Base-by-base conservation (phyloP, 2,888 invertebrate genomes). In the Phorcus lineatus region DNA sequence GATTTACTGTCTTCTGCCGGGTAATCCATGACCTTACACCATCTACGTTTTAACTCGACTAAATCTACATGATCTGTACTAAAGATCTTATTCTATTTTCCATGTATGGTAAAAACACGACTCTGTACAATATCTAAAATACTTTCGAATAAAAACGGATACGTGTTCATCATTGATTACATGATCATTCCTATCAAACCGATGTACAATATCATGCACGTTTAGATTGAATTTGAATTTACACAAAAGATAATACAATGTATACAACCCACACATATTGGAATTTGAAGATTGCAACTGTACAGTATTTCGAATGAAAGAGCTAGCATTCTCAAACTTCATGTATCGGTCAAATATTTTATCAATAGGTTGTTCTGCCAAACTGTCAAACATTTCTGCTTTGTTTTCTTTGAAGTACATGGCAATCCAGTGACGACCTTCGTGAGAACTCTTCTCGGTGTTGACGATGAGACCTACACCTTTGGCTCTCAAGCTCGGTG, bases 351-450 rank as follows among this genome's bases (percentile, higher is more conserved):
- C 70, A 7, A 70, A 70, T 36, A 70, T 19, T n/a, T 17, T 40
- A 40, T 70, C 70, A 6, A 70, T 6, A n/a, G 40, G 36, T 11
- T 24, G 4, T 17, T 36, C 70, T 2, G 40, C 70, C n/a, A 70
- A 19, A 70, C 70, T 70, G 19, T 70, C 70, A 0, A 36, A 70
- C 2, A 70, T 2, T 70, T 70, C 70, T 31, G 70, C 70, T 40
- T 36, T 70, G n/a, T 36, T 70, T 2, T n/a, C 70, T 36, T 40
- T 70, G 70, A 70, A 40, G n/a, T 70, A 70, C 70, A 70, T 70
- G 47, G 19, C 70, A 36, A 70, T 70, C 70, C 70, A 70, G 70
- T 70, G 70, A 17, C 70, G 70, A 47, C 70, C 70, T n/a, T 0
- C 19, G 0, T 6, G 28, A 16, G 1, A 0, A n/a, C 17, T 70